Evolutionary conservation across 1,140 invertebrate species (phyloP).

Genomic region (Hylaeus anthracinus): DNA sequence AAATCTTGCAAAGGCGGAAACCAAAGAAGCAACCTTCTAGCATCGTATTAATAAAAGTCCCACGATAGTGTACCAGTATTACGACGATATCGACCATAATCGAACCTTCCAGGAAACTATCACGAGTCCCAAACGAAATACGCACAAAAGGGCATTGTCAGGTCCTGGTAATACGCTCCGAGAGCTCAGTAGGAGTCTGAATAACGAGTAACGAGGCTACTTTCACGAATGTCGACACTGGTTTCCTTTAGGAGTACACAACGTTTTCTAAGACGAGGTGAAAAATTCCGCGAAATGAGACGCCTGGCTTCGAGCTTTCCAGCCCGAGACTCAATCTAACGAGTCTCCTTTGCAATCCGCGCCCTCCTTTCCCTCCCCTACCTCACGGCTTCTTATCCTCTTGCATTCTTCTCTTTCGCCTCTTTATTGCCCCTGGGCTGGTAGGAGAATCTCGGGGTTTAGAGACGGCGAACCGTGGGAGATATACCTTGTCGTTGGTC

Average conservation of each 20-base stretch:
- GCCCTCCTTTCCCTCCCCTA: no score
- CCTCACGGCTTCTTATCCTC: slow-evolving; percentile 20
- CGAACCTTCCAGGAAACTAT: no score
- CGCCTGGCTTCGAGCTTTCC: not conserved
- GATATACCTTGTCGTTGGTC: not conserved
- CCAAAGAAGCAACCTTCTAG: no score
- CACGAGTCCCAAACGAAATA: no score
- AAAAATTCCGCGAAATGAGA: slow-evolving; percentile 25
- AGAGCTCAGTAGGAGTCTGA: not conserved
- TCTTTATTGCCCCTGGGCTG: slow-evolving; percentile 26
- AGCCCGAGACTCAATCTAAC: slow-evolving; percentile 38
- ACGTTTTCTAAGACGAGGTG: not conserved
- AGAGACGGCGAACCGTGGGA: not conserved
- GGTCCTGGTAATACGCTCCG: not conserved
- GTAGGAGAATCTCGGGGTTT: slow-evolving; percentile 12
- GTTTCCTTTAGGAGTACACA: not conserved
- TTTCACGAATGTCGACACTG: not conserved
- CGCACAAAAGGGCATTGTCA: no score
- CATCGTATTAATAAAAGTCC: no score
- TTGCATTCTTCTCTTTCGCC: slow-evolving; percentile 8
- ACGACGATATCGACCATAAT: no score
- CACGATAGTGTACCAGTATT: no score
- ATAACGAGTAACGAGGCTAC: not conserved
- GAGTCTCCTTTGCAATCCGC: slow-evolving; percentile 24
- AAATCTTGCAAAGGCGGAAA: no score